phyloP scores from a whole-genome alignment of 2,888 invertebrate genomes.

The Augochlorella aurata region DNA sequence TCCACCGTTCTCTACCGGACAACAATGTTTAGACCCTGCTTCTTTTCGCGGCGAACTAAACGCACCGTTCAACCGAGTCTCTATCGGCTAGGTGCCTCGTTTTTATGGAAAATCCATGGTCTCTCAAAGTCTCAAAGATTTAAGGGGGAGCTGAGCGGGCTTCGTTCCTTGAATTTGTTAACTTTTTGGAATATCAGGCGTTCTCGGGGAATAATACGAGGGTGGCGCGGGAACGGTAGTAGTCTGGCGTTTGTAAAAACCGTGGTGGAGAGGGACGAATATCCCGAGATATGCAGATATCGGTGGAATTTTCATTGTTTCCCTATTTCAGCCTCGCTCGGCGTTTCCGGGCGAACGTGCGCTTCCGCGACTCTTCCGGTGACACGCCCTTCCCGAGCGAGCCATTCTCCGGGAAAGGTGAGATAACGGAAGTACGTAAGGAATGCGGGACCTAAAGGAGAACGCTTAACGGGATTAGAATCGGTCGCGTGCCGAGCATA shows the following conservation, averaged over 20 bases:
- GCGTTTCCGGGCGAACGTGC: conserved; percentile 10
- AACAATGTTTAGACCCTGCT: background rate
- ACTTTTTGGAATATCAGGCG: background rate
- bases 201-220: background rate
- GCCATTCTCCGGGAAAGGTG: conserved; percentile 50
- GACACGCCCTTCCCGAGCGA: conserved; percentile 33
- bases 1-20: background rate
- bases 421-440: conserved; percentile 68
- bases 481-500: conserved; percentile 72
- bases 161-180: conserved; percentile 10
- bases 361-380: conserved; percentile 50
- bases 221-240: background rate
- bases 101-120: no score
- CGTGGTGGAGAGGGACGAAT: background rate
- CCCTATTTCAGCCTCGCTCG: conserved; percentile 50
- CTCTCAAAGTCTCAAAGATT: no score
- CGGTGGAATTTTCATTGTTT: conserved; percentile 60
- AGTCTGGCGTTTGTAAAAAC: conserved; percentile 34
- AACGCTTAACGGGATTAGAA: conserved; percentile 71
- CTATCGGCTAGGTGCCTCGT: no score
- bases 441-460: conserved; percentile 64
- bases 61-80: conserved; percentile 1
- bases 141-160: no score
- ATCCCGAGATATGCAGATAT: conserved; percentile 53
- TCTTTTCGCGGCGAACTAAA: background rate